Conservation (phyloP, 2,113 vertebrate genomes). For the Ceratotherium simum region DNA sequence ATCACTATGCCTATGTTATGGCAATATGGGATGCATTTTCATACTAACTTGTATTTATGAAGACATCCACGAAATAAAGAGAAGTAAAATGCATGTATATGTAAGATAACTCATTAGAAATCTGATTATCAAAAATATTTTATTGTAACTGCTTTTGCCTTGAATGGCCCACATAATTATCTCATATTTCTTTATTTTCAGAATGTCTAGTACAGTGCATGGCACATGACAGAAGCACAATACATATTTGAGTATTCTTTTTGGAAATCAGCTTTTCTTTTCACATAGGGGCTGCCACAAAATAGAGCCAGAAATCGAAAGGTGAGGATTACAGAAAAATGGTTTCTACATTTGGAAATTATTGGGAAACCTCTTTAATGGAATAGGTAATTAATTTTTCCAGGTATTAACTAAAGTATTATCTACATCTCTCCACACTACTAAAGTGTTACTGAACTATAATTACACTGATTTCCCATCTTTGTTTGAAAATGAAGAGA, state of each 20-base stretch:
- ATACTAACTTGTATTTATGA: background rate
- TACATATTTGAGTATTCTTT: background rate
- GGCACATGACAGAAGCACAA: background rate
- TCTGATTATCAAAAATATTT: background rate
- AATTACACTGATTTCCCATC: background rate
- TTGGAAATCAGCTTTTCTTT: background rate
- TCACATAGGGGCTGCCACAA: background rate
- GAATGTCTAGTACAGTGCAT: background rate
- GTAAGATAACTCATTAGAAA: background rate
- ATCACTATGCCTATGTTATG: background rate
- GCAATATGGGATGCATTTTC: background rate
- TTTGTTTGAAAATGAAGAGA: slow-evolving; percentile 45
- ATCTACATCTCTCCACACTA: background rate
- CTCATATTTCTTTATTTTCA: background rate
- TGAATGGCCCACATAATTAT: background rate
- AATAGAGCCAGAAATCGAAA: slow-evolving; percentile 5
- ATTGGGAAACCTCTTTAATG: background rate
- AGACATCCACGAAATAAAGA: background rate
- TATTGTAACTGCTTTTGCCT: background rate
- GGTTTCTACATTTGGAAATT: background rate
- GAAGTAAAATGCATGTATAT: background rate
- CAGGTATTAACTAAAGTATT: background rate
- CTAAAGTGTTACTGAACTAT: background rate
- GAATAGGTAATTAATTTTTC: slow-evolving; percentile 29
- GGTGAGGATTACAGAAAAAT: background rate